These are phyloP conservation scores for Nothoprocta pentlandii DNA, from an alignment of 2,113 vertebrate genomes.

Conservation along the genomic window DNA sequence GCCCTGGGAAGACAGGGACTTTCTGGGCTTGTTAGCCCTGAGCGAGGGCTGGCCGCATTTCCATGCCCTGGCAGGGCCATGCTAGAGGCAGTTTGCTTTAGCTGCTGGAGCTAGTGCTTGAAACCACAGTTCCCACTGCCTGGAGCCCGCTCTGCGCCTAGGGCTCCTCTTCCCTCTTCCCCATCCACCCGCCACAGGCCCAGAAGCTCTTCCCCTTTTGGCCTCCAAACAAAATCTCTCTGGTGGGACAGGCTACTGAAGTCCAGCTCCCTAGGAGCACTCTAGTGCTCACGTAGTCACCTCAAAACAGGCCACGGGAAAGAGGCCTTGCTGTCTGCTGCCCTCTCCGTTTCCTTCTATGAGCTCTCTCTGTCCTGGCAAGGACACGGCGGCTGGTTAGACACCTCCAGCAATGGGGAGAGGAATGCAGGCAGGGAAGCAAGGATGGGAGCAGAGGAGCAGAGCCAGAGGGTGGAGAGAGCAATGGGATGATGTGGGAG, in stretches of 20 bases:
- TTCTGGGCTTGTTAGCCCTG: not conserved
- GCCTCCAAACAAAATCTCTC: not conserved
- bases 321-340: rapidly evolving
- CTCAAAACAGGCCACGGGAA: not conserved
- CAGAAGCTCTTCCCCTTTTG: not conserved
- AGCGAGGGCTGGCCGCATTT: conserved; percentile 8
- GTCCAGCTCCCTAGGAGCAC: not conserved
- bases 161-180: not conserved
- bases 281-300: rapidly evolving
- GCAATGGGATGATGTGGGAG: not conserved
- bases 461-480: not conserved
- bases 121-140: not conserved
- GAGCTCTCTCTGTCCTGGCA: rapidly evolving
- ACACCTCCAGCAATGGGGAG: not conserved
- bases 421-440: not conserved
- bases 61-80: not conserved
- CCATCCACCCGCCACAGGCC: not conserved
- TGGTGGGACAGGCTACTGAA: rapidly evolving
- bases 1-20: not conserved
- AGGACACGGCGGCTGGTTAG: not conserved
- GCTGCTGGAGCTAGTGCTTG: not conserved
- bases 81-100: not conserved
- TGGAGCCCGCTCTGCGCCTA: not conserved
- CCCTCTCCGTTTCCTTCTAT: rapidly evolving
- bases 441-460: not conserved